These are phyloP conservation scores for Hycleus phaleratus DNA, from an alignment of 1,140 invertebrate species.

Conservation along the genomic window DNA sequence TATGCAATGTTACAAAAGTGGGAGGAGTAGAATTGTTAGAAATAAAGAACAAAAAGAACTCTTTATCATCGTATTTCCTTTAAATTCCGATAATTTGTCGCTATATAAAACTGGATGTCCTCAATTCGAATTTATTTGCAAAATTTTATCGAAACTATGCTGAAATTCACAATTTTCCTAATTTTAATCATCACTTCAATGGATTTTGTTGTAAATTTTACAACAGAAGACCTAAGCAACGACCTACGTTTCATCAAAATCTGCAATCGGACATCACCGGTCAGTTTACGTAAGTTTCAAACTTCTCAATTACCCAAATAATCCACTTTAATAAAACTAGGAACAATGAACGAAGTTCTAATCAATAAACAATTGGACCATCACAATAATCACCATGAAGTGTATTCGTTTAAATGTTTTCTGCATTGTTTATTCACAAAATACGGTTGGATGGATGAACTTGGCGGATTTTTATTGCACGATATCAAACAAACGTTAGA, in stretches of 20 bases:
- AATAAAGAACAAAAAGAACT: too few species aligned
- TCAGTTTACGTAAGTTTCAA: constrained; percentile 27
- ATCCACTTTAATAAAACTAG: constrained; percentile 3
- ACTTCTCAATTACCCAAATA: neutral
- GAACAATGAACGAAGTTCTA: constrained; percentile 30
- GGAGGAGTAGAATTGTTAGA: too few species aligned
- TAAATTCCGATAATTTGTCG: too few species aligned
- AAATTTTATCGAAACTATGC: too few species aligned
- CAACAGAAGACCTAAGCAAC: constrained; percentile 19
- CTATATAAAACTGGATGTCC: too few species aligned
- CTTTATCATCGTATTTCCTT: too few species aligned
- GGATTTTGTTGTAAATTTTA: constrained; percentile 1
- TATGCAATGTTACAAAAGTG: too few species aligned
- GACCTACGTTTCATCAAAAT: constrained; percentile 29
- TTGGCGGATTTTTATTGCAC: constrained; percentile 29
- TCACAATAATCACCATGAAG: constrained; percentile 6
- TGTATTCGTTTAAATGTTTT: constrained; percentile 29
- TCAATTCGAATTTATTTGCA: too few species aligned
- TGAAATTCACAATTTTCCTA: too few species aligned
- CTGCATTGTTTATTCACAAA: constrained; percentile 30
- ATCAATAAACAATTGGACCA: constrained; percentile 24
- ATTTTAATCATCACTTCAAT: neutral
- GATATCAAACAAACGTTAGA: constrained; percentile 26
- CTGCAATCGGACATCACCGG: constrained; percentile 29
- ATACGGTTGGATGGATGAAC: constrained; percentile 35